A percentile compares a stretch with the other conserved stretches of the same genome.
Evolutionary conservation across 2,888 invertebrate species (phyloP).

Genomic region (Clusia tigrina): DNA sequence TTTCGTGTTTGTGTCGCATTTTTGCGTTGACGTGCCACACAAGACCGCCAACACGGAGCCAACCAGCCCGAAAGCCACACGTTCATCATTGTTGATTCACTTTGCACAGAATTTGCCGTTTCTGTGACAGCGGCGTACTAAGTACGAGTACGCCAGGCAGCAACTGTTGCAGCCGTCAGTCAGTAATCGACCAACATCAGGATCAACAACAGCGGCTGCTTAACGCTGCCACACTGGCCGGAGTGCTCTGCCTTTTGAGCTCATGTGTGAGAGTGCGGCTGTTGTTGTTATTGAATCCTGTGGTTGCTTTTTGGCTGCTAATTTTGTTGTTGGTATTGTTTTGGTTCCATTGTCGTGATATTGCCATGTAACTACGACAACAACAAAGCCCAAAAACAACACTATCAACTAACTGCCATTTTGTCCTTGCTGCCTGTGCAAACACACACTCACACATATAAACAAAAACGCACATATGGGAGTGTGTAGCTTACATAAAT

Average conservation of each 20-base stretch:
- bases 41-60: background rate
- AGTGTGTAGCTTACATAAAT: background rate
- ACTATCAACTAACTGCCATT: conserved; percentile 29
- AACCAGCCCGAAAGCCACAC: background rate
- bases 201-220: conserved; percentile 1
- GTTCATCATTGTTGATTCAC: conserved; percentile 18
- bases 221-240: background rate
- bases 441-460: background rate
- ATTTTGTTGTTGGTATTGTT: conserved; percentile 25
- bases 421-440: conserved; percentile 23
- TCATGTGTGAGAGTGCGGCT: conserved; percentile 28
- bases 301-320: background rate
- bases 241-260: background rate
- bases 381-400: conserved; percentile 24
- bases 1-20: background rate
- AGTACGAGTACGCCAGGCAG: background rate
- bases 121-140: too few relatives aligned
- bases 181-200: too few relatives aligned
- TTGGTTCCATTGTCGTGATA: conserved; percentile 26
- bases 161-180: background rate
- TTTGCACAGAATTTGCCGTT: conserved; percentile 6
- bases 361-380: conserved; percentile 30
- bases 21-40: background rate
- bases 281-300: conserved; percentile 29
- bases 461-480: background rate